Conservation (phyloP, 2,888 invertebrate species). For the Scaptomyza caliginosa region DNA sequence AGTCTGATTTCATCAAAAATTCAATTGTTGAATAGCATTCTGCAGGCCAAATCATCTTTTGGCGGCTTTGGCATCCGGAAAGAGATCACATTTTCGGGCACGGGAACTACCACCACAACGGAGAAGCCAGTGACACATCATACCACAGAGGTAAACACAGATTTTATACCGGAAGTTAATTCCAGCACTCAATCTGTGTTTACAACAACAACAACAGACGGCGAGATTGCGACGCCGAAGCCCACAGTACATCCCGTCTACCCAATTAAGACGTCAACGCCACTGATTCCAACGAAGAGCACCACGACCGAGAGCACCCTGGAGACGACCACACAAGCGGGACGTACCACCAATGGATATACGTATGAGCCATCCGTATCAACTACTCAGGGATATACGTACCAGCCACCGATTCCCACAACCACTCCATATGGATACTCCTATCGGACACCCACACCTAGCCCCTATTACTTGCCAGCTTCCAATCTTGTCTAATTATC, state of each 20-base stretch:
- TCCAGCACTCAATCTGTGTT: constrained; percentile 65
- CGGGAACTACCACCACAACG: constrained; percentile 54
- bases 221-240: constrained; percentile 58
- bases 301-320: constrained; percentile 41
- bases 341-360: constrained; percentile 2
- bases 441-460: constrained; percentile 35
- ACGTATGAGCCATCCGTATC: neutral
- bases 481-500: constrained; percentile 16
- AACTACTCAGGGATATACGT: constrained; percentile 5
- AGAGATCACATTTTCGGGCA: constrained; percentile 29
- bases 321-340: constrained; percentile 11
- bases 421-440: neutral
- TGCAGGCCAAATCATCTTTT: constrained; percentile 51
- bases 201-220: constrained; percentile 72
- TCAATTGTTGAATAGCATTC: constrained; percentile 47
- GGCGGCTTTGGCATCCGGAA: constrained; percentile 57
- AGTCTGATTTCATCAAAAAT: constrained; percentile 55
- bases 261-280: constrained; percentile 50
- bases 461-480: constrained; percentile 41
- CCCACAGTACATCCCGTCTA: constrained; percentile 66
- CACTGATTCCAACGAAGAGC: constrained; percentile 42
- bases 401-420: constrained; percentile 6
- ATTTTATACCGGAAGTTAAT: constrained; percentile 63
- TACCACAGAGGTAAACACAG: constrained; percentile 74
- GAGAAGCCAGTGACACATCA: constrained; percentile 34